phyloP scores from a whole-genome alignment of 2,113 vertebrate genomes.

The Bothrops jararaca region DNA sequence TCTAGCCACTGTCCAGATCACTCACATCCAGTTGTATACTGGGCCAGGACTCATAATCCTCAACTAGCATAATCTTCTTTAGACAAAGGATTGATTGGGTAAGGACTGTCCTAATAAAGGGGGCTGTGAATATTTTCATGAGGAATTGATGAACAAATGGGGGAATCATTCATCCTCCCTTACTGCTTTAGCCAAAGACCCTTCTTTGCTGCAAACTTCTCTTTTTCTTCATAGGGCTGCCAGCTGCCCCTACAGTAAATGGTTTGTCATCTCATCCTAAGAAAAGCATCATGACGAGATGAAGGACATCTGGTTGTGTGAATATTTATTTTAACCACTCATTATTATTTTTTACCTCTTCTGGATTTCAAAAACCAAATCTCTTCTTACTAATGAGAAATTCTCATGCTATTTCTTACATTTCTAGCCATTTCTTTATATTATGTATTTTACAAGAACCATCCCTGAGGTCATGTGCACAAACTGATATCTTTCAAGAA shows the following conservation, averaged over 20 bases:
- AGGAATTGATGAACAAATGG: neutral
- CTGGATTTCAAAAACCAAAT: conserved; percentile 25
- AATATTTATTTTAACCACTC: conserved; percentile 15
- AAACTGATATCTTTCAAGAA: conserved; percentile 30
- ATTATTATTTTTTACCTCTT: conserved; percentile 11
- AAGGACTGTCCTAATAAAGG: neutral
- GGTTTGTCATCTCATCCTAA: neutral
- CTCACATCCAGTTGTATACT: neutral
- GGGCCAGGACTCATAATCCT: neutral
- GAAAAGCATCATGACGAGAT: neutral
- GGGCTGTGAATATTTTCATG: neutral
- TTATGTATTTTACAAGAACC: conserved; percentile 43
- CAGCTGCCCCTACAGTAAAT: neutral
- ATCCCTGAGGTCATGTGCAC: conserved; percentile 32
- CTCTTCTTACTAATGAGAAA: conserved; percentile 32
- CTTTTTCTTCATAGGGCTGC: neutral
- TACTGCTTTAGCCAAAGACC: neutral
- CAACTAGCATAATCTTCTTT: neutral
- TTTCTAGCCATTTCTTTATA: conserved; percentile 44
- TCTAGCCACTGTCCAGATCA: neutral
- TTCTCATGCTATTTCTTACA: neutral
- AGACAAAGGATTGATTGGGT: neutral
- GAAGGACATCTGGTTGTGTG: conserved; percentile 11
- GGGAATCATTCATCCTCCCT: neutral
- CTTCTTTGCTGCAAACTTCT: neutral